phyloP scores from a whole-genome alignment of 2,113 vertebrate species.

The Trichechus manatus region DNA sequence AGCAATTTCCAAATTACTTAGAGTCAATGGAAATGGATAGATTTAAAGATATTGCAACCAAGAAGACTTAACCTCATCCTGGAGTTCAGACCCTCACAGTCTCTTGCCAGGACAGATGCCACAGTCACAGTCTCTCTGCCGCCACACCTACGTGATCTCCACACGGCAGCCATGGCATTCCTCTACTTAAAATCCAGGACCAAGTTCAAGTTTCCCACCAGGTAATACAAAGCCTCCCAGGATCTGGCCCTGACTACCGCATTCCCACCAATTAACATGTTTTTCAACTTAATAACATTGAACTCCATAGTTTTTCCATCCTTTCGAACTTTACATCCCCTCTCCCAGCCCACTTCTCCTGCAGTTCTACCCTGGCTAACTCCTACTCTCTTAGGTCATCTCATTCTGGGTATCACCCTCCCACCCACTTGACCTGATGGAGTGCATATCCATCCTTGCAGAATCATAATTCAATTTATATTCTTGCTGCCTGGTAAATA shows the following conservation, averaged over 20 bases:
- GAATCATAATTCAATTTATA: neutral
- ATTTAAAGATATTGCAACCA: neutral
- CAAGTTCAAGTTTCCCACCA: neutral
- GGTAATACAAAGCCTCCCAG: neutral
- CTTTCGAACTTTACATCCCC: neutral
- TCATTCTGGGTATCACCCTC: neutral
- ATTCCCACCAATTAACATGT: neutral
- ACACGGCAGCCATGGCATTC: rapidly evolving
- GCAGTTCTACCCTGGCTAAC: neutral
- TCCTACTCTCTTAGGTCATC: neutral
- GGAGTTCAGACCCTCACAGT: rapidly evolving
- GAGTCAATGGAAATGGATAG: neutral
- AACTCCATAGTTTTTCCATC: neutral
- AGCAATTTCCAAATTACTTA: constrained; percentile 7
- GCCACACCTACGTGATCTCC: neutral
- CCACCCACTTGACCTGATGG: too few relatives aligned
- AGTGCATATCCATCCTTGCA: neutral
- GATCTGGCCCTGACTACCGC: neutral
- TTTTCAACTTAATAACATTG: neutral
- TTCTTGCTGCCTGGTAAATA: neutral
- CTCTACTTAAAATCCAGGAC: neutral
- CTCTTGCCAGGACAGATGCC: neutral
- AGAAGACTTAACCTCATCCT: neutral
- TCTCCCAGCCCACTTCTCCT: too few relatives aligned
- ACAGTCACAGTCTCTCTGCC: neutral